Base-by-base conservation (phyloP, 2,888 invertebrate genomes). In the Dioctria rufipes region DNA sequence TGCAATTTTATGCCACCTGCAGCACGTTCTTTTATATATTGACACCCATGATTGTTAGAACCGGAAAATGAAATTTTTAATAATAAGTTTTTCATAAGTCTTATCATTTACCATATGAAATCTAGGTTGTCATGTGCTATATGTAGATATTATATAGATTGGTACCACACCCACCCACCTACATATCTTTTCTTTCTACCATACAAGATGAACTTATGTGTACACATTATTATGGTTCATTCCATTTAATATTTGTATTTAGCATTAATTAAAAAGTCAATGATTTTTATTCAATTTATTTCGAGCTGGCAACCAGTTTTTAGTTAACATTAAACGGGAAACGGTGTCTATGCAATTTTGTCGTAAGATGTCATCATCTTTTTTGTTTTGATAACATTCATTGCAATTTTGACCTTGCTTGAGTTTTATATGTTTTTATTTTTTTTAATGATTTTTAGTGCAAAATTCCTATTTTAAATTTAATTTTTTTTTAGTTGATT, bases 311-410 rank as follows among this genome's bases (percentile, higher is more conserved):
- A 25, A 39, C 58, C 58, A 61, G 4, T 39, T 39, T 25, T 25
- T 25, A 25, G 25, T 25, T 5, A 25, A 5, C 2, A 3, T 37
- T 61, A 5, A 37, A 61, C 25, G 37, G 11, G 66, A 43, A 54
- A 73, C 73, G 25, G 25, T 2, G 25, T 25, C 25, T 25, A 25
- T 25, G 73, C 51, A 73, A 73, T 13, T 54, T 73, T 42, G 73
- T 58, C 73, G 8, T 40, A 42, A 58, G 42, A 73, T 73, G 73
- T 73, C 73, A 73, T 73, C 73, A 73, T 73, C 73, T 73, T n/a
- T 49, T 25, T 43, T 2, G 25, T 25, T 25, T 42, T 58, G 60
- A 73, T 58, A 73, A 54, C 58, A 60, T 13, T 58, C 58, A 25
- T 42, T 42, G 60, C 42, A 51, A 58, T 6, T 3, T 9, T 60